Percentiles rank a stretch among this genome's conserved stretches.
These are phyloP conservation scores for Micrasema longulum DNA, from an alignment of 1,140 invertebrate genomes.

Conservation along the genomic window DNA sequence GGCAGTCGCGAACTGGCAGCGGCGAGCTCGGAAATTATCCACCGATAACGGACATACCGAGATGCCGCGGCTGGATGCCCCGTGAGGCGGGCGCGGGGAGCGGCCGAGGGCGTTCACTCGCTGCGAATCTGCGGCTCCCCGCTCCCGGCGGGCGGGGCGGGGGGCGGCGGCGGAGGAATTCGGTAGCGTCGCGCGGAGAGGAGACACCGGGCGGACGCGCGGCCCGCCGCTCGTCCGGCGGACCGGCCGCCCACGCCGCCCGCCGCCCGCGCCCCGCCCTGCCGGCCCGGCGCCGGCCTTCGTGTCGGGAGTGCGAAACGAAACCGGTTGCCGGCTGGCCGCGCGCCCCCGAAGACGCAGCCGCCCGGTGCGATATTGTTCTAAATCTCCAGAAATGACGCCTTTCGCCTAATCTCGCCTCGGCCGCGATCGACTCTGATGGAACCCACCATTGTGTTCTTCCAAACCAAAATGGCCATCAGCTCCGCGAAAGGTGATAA, in stretches of 20 bases:
- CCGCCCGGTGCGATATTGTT: conserved; percentile 34
- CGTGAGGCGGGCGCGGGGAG: conserved; percentile 60
- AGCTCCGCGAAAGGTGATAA: conserved; percentile 42
- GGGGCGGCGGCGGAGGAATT: conserved; percentile 18
- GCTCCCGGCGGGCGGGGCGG: background rate
- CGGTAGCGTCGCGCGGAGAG: conserved; percentile 23
- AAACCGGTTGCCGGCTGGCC: conserved; percentile 35
- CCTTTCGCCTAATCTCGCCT: conserved; percentile 8
- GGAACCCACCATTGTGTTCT: conserved; percentile 41
- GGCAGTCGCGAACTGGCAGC: conserved; percentile 8
- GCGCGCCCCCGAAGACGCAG: conserved; percentile 11
- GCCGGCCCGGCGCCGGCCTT: conserved; percentile 55
- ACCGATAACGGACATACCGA: conserved; percentile 52
- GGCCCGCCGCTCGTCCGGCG: conserved; percentile 54
- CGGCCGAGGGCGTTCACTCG: conserved; percentile 54
- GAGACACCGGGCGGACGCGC: conserved; percentile 62
- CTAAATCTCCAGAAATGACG: conserved; percentile 29
- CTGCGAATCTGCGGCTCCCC: conserved; percentile 39
- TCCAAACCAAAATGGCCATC: conserved; percentile 43
- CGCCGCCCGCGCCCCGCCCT: conserved; percentile 51
- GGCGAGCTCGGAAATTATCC: conserved; percentile 41
- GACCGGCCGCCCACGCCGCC: conserved; percentile 52
- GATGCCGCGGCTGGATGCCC: conserved; percentile 49
- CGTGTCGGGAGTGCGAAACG: conserved; percentile 39
- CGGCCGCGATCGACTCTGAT: conserved; percentile 25